Conservation (phyloP, 2,797 vertebrate genomes). For the Meda fulgida region DNA sequence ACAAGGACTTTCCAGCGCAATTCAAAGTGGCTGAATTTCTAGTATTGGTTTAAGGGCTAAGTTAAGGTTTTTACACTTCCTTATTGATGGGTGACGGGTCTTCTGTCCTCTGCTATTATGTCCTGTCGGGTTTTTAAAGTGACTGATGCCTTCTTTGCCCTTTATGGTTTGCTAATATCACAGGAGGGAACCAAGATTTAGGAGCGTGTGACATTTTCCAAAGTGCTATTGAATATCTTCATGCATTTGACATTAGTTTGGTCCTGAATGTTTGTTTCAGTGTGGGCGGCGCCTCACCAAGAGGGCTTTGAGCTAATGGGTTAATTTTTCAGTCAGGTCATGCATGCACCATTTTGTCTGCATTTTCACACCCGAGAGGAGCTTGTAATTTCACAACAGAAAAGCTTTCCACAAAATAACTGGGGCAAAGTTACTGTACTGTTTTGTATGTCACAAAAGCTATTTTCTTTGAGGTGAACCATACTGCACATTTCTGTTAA, state of each 20-base stretch:
- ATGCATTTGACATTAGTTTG: constrained; percentile 30
- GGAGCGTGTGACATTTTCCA: constrained; percentile 52
- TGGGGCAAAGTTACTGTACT: background rate
- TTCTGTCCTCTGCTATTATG: constrained; percentile 37
- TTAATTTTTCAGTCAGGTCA: constrained; percentile 30
- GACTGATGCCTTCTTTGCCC: constrained; percentile 53
- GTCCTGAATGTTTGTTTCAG: constrained; percentile 37
- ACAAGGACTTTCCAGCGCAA: constrained; percentile 2
- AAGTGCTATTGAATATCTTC: constrained; percentile 60
- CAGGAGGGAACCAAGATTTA: constrained; percentile 40
- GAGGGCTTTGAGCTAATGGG: constrained; percentile 5
- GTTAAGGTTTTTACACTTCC: constrained; percentile 33
- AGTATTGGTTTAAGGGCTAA: constrained; percentile 50
- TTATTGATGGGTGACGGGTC: constrained; percentile 18
- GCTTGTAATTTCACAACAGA: constrained; percentile 8
- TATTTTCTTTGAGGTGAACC: constrained; percentile 5
- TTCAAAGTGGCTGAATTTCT: constrained; percentile 28
- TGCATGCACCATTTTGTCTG: constrained; percentile 30
- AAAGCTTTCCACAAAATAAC: background rate
- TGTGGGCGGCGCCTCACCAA: background rate
- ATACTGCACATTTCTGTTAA: constrained; percentile 2
- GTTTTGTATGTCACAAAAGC: background rate
- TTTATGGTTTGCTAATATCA: constrained; percentile 47
- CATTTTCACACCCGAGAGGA: constrained; percentile 7
- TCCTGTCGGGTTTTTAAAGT: constrained; percentile 27